These are phyloP conservation scores for Ceramica pisi DNA, from an alignment of 2,888 invertebrate species.

Conservation along the genomic window DNA sequence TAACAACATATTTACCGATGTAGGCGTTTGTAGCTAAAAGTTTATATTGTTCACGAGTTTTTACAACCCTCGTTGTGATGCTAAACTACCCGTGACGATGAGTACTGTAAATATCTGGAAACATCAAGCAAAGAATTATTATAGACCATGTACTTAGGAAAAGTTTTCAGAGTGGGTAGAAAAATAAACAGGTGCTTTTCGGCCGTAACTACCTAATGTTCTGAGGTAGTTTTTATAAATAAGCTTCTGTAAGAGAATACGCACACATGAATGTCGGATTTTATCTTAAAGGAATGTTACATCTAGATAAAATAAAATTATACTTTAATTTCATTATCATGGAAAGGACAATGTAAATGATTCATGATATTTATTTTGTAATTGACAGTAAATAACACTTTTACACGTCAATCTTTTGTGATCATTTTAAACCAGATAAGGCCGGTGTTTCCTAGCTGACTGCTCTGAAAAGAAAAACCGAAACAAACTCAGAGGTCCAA, in stretches of 20 bases:
- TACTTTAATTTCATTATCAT: too few relatives aligned
- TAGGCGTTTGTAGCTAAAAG: slow-evolving; percentile 47
- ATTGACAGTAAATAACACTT: too few relatives aligned
- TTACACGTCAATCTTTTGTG: too few relatives aligned
- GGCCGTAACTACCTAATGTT: slow-evolving; percentile 3
- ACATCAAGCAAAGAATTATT: slow-evolving; percentile 61
- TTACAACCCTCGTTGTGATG: slow-evolving; percentile 40
- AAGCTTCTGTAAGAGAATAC: background rate
- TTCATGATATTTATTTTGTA: too few relatives aligned
- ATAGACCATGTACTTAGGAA: slow-evolving; percentile 38
- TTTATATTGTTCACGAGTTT: slow-evolving; percentile 53
- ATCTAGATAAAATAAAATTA: too few relatives aligned
- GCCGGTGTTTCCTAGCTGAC: too few relatives aligned
- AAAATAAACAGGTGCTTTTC: slow-evolving; percentile 43
- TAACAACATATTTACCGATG: slow-evolving; percentile 40
- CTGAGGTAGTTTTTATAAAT: background rate
- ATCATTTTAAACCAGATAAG: too few relatives aligned
- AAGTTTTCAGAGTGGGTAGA: slow-evolving; percentile 26
- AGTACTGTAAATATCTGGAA: slow-evolving; percentile 56
- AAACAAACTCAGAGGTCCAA: too few relatives aligned
- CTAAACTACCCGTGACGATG: slow-evolving; percentile 60
- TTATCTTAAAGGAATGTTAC: too few relatives aligned
- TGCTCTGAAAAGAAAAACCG: too few relatives aligned
- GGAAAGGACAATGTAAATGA: too few relatives aligned
- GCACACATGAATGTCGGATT: background rate